phyloP scores from a whole-genome alignment of 2,797 vertebrate genomes.

The Sebastes dallii region DNA sequence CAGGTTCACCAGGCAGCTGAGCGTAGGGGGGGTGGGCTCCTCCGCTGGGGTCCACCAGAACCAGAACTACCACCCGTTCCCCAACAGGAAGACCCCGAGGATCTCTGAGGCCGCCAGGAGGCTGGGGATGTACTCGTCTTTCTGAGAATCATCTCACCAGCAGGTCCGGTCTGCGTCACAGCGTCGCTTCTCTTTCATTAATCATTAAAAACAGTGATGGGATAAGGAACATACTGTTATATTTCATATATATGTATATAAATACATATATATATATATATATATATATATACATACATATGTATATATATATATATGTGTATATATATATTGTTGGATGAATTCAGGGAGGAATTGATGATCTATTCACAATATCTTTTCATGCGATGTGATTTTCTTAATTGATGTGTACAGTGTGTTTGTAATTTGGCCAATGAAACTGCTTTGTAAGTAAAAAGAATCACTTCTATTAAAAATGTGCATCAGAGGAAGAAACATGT shows the following conservation, averaged over 20 bases:
- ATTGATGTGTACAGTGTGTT: too few relatives aligned
- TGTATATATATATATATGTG: fast-evolving
- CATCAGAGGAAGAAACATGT: neutral
- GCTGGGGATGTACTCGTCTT: constrained; percentile 88
- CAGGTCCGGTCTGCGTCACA: too few relatives aligned
- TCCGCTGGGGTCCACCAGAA: constrained; percentile 33
- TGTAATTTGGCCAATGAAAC: too few relatives aligned
- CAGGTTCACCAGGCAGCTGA: constrained; percentile 55
- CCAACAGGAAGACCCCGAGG: constrained; percentile 83
- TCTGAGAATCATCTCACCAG: constrained; percentile 36
- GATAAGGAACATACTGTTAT: too few relatives aligned
- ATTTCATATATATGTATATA: too few relatives aligned
- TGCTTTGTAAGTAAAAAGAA: too few relatives aligned
- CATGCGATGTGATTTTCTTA: too few relatives aligned
- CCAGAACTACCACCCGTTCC: constrained; percentile 84
- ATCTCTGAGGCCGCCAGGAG: constrained; percentile 87
- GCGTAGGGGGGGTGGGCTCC: constrained; percentile 17
- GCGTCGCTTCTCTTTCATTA: neutral
- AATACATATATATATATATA: too few relatives aligned
- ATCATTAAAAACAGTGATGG: neutral
- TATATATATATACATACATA: fast-evolving
- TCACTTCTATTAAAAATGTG: too few relatives aligned
- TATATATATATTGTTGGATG: neutral
- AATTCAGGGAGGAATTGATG: neutral
- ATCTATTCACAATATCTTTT: neutral